Percentiles rank a stretch among this genome's conserved stretches.
phyloP scores from a whole-genome alignment of 2,888 invertebrate species.

The Eulithis testata region DNA sequence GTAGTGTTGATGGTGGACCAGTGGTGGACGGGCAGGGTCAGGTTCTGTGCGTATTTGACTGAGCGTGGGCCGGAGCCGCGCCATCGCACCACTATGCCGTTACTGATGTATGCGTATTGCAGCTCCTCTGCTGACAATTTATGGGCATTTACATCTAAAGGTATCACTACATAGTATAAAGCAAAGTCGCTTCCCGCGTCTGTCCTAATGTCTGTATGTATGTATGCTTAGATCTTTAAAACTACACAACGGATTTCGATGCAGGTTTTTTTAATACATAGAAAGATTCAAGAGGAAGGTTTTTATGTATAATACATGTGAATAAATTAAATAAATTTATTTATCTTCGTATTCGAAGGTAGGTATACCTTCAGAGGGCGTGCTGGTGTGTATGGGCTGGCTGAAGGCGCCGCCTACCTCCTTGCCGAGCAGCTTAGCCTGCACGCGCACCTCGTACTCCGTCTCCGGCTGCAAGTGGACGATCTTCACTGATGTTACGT shows the following conservation, averaged over 20 bases:
- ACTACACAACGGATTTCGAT: no score
- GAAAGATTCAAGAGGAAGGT: no score
- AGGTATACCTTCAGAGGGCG: conserved; percentile 86
- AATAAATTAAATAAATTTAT: no score
- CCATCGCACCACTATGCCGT: conserved; percentile 63
- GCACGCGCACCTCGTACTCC: conserved; percentile 88
- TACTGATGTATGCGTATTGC: conserved; percentile 54
- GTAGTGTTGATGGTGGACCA: conserved; percentile 72
- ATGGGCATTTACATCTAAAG: no score
- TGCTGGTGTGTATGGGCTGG: conserved; percentile 83
- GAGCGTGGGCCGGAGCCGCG: conserved; percentile 66
- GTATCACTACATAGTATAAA: no score
- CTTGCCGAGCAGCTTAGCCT: conserved; percentile 77
- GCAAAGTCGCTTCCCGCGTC: no score
- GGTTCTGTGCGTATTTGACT: conserved; percentile 81
- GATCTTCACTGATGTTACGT: conserved; percentile 80
- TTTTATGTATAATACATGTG: no score
- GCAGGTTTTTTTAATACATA: no score
- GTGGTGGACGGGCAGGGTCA: conserved; percentile 67
- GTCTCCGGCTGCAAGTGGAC: conserved; percentile 87
- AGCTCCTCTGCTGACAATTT: conserved; percentile 51
- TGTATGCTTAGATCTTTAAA: no score
- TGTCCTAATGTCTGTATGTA: no score
- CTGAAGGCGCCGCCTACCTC: conserved; percentile 82
- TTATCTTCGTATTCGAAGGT: no score